Conservation (phyloP, 2,888 invertebrate species). For the Eumacrocentrus americanus region DNA sequence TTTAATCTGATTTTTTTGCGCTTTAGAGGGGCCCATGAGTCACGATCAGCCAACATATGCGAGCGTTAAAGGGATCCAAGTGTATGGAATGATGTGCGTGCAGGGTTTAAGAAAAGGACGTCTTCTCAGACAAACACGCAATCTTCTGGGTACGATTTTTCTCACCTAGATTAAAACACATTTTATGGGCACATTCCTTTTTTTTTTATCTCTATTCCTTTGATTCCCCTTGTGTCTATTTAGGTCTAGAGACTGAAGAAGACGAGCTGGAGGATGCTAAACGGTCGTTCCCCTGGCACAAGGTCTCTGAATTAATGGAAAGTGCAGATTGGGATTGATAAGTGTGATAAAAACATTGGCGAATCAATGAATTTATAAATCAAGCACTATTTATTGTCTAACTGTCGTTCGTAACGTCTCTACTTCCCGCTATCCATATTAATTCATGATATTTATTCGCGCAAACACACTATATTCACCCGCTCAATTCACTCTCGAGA, state of each 20-base stretch:
- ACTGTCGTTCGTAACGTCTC: constrained; percentile 23
- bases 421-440: constrained; percentile 10
- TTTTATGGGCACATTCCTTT: not conserved
- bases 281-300: constrained; percentile 81
- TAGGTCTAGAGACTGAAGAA: constrained; percentile 32
- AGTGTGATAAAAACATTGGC: constrained; percentile 14
- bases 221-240: constrained; percentile 19
- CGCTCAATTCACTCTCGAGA: constrained; percentile 12
- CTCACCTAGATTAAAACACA: not conserved
- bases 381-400: constrained; percentile 36
- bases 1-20: constrained; percentile 18
- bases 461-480: constrained; percentile 4
- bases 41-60: constrained; percentile 94
- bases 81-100: constrained; percentile 94
- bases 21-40: constrained; percentile 88
- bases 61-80: constrained; percentile 89
- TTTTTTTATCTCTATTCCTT: too few species aligned
- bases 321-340: constrained; percentile 72
- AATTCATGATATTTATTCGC: constrained; percentile 37
- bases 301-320: constrained; percentile 73
- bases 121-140: constrained; percentile 62
- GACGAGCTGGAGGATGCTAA: constrained; percentile 58
- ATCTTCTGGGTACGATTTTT: constrained; percentile 54
- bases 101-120: constrained; percentile 61
- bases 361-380: constrained; percentile 26